phyloP scores from a whole-genome alignment of 2,797 vertebrate genomes.

The Kryptolebias ocellatus region DNA sequence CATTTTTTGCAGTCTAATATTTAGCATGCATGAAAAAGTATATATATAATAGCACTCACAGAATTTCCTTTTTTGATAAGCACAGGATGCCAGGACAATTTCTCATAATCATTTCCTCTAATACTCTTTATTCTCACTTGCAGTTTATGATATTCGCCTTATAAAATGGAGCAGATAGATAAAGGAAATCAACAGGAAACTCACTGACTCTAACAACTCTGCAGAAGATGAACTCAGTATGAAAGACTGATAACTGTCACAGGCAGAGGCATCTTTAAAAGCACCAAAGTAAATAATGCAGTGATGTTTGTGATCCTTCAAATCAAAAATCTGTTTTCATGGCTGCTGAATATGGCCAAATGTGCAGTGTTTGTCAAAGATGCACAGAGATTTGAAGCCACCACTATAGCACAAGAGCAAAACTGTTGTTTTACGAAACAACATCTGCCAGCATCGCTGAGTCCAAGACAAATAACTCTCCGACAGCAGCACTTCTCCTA shows the following conservation, averaged over 20 bases:
- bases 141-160: slow-evolving; percentile 50
- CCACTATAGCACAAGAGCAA: slow-evolving; percentile 53
- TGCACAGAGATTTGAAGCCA: slow-evolving; percentile 62
- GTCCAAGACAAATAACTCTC: slow-evolving; percentile 77
- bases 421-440: slow-evolving; percentile 80
- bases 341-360: slow-evolving; percentile 60
- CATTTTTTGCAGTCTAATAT: neutral
- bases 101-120: slow-evolving; percentile 43
- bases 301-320: slow-evolving; percentile 21
- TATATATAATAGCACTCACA: neutral
- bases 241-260: slow-evolving; percentile 34
- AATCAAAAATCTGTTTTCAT: slow-evolving; percentile 33
- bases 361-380: slow-evolving; percentile 60
- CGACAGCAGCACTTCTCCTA: slow-evolving; percentile 70
- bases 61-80: slow-evolving; percentile 10
- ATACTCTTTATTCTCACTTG: slow-evolving; percentile 32
- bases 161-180: slow-evolving; percentile 40
- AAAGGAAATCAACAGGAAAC: slow-evolving; percentile 67
- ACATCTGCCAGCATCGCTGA: slow-evolving; percentile 75
- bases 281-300: slow-evolving; percentile 15
- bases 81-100: slow-evolving; percentile 36
- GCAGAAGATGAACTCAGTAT: slow-evolving; percentile 24
- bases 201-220: slow-evolving; percentile 8
- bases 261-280: slow-evolving; percentile 16
- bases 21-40: neutral